Percentiles rank a stretch among this genome's conserved stretches.
These are phyloP conservation scores for Leptinotarsa defecta DNA, from an alignment of 1,140 invertebrate species.

Conservation along the genomic window DNA sequence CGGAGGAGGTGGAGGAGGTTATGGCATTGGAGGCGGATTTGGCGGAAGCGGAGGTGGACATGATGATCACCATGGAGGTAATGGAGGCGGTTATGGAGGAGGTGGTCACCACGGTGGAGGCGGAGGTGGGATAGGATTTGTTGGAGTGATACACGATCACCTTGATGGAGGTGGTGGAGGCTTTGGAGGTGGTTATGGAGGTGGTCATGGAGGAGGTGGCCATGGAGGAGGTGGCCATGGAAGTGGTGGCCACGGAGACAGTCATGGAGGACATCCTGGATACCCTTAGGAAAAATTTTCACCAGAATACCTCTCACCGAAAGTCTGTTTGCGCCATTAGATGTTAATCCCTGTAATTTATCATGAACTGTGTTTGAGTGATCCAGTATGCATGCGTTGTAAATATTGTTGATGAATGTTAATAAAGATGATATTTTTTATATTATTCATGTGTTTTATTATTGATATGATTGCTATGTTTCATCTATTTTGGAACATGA, in stretches of 20 bases:
- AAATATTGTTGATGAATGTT: conserved; percentile 36
- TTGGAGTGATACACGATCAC: conserved; percentile 10
- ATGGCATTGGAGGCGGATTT: conserved; percentile 18
- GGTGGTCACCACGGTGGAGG: conserved; percentile 22
- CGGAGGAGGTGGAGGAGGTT: conserved; percentile 35
- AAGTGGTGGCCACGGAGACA: conserved; percentile 29
- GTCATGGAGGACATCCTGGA: conserved; percentile 37
- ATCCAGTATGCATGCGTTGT: conserved; percentile 34
- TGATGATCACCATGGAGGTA: conserved; percentile 31
- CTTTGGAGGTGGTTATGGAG: conserved; percentile 24
- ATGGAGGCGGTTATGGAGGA: conserved; percentile 35
- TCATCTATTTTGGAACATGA: no score
- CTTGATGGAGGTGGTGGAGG: conserved; percentile 23
- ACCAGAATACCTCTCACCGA: conserved; percentile 32
- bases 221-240: conserved; percentile 30
- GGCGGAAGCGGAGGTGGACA: conserved; percentile 12
- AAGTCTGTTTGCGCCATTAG: conserved; percentile 39
- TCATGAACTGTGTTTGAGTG: conserved; percentile 22
- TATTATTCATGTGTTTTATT: not conserved
- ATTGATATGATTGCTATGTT: no score
- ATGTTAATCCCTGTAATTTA: conserved; percentile 37
- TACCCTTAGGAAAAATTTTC: conserved; percentile 32
- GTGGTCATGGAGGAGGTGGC: conserved; percentile 32
- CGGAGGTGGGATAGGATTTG: conserved; percentile 15
- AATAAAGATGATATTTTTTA: conserved; percentile 13